Evolutionary conservation across 2,797 vertebrate species (phyloP).

Genomic region (Odontamblyopus rebecca): DNA sequence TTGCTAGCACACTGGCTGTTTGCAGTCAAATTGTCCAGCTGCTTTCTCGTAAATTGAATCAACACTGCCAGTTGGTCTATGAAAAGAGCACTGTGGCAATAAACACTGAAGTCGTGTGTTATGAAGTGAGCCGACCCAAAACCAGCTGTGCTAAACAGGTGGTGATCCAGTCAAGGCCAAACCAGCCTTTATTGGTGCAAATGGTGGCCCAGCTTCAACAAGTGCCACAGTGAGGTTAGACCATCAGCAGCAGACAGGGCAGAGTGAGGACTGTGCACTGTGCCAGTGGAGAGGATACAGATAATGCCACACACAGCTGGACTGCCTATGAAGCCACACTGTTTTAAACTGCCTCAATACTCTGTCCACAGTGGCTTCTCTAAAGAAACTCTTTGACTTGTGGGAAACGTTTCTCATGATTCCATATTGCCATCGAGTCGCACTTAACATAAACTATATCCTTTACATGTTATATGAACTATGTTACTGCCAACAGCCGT

Average conservation of each 20-base stretch:
- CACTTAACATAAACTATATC: conserved; percentile 59
- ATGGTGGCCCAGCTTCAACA: conserved; percentile 46
- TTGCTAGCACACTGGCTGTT: conserved; percentile 34
- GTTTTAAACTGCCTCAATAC: conserved; percentile 67
- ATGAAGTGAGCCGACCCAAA: conserved; percentile 48
- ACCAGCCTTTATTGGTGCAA: conserved; percentile 17
- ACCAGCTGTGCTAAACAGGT: conserved; percentile 64
- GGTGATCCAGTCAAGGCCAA: conserved; percentile 35
- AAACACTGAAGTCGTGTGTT: conserved; percentile 63
- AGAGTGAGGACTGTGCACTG: conserved; percentile 33
- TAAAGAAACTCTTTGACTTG: conserved; percentile 27
- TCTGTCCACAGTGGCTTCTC: conserved; percentile 57
- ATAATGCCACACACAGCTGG: conserved; percentile 62
- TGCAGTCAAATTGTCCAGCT: conserved; percentile 60
- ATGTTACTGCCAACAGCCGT: conserved; percentile 37
- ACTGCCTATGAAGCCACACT: conserved; percentile 67
- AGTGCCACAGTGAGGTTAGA: conserved; percentile 48
- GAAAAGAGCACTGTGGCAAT: conserved; percentile 62
- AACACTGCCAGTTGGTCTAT: conserved; percentile 58
- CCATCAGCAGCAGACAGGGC: conserved; percentile 20
- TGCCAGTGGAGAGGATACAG: conserved; percentile 37
- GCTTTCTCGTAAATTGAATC: conserved; percentile 62
- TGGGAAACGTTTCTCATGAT: conserved; percentile 51
- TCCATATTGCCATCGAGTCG: conserved; percentile 58
- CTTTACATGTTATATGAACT: conserved; percentile 40